Percentiles rank a stretch among this genome's conserved stretches.
Conservation (phyloP, 2,888 invertebrate genomes). For the Aphodius sticticus region DNA sequence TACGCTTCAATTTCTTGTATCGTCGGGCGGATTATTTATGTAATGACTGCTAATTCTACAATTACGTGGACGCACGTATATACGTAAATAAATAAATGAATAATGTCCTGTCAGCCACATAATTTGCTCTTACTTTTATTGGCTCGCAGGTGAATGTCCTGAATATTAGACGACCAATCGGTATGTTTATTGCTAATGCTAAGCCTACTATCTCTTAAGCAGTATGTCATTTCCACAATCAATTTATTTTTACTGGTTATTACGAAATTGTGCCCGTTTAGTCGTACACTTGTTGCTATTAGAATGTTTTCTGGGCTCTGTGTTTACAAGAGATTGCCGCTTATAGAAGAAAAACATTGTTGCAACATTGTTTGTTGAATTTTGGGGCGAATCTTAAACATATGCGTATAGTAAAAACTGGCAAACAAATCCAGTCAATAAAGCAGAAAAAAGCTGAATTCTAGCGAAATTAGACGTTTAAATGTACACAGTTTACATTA, state of each 20-base stretch:
- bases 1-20: background rate
- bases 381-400: background rate
- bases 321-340: background rate
- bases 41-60: background rate
- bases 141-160: background rate
- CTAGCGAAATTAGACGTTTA: no score
- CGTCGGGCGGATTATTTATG: no score
- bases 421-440: no score
- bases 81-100: conserved; percentile 4
- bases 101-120: background rate
- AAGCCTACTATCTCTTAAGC: background rate
- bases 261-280: background rate
- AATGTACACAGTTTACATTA: no score
- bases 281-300: background rate
- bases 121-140: conserved; percentile 4
- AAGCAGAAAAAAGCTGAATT: no score
- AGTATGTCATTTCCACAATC: conserved; percentile 4
- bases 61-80: background rate
- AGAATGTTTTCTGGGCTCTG: background rate
- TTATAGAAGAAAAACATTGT: background rate
- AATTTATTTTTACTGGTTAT: background rate
- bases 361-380: background rate
- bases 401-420: no score
- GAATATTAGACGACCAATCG: background rate
- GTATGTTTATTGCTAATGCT: background rate